Conservation (phyloP, 2,888 invertebrate species). For the Steinernema scapterisci region DNA sequence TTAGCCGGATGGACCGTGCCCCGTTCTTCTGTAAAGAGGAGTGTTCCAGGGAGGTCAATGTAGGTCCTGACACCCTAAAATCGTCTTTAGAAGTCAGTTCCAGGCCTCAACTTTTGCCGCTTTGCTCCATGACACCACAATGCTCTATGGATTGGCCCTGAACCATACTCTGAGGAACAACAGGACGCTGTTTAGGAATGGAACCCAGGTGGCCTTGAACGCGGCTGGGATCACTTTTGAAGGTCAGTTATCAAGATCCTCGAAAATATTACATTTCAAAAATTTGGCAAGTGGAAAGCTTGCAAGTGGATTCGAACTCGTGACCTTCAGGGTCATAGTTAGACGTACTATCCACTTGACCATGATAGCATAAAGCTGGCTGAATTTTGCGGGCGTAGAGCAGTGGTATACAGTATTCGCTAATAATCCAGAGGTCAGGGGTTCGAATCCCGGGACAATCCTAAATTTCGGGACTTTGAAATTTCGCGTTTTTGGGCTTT, state of each 20-base stretch:
- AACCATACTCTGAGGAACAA: not conserved
- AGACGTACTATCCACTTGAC: no score
- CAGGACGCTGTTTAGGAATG: constrained; percentile 7
- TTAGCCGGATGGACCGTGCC: not conserved
- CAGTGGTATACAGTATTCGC: no score
- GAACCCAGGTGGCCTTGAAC: constrained; percentile 23
- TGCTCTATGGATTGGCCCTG: not conserved
- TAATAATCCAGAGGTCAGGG: no score
- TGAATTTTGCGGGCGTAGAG: no score
- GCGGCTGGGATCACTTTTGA: constrained; percentile 16
- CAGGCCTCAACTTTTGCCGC: constrained; percentile 21
- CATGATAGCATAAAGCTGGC: no score
- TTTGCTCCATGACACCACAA: constrained; percentile 14
- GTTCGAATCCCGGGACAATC: no score
- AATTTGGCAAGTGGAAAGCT: no score
- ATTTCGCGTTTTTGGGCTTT: not conserved
- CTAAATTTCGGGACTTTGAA: not conserved
- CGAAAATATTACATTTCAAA: no score
- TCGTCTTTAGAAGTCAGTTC: not conserved
- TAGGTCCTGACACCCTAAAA: not conserved
- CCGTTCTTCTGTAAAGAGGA: constrained; percentile 13
- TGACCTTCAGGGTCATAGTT: no score
- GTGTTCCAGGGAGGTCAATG: constrained; percentile 17
- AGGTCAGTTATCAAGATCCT: no score
- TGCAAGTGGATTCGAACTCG: no score